A percentile compares a stretch with the other conserved stretches of the same genome.
Conservation (phyloP, 2,113 vertebrate genomes). For the Melanerpes aurifrons region DNA sequence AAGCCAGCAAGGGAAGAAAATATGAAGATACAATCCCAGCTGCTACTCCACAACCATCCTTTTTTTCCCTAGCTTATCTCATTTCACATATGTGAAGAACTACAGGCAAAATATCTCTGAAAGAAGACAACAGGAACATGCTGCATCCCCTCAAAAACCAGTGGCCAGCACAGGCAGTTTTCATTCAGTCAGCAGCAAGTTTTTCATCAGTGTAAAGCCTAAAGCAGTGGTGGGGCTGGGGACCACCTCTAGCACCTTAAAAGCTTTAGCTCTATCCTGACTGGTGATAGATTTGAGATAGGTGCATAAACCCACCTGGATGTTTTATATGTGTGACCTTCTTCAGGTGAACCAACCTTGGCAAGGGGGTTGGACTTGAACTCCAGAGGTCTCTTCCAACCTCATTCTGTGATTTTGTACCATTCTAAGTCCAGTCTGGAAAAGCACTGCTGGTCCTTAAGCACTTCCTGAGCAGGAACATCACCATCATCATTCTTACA, state of each 20-base stretch:
- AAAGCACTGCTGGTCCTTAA: background rate
- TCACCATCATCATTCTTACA: background rate
- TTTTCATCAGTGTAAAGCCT: background rate
- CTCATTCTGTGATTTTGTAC: too few species aligned
- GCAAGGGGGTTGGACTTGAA: too few species aligned
- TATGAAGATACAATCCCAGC: background rate
- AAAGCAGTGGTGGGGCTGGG: background rate
- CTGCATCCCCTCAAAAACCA: background rate
- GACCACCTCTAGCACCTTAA: background rate
- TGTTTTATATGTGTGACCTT: too few species aligned
- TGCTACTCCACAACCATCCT: background rate
- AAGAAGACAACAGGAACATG: background rate
- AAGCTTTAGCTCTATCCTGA: background rate
- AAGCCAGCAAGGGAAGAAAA: constrained; percentile 18
- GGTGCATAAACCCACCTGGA: background rate
- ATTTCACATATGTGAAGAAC: background rate
- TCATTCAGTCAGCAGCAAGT: background rate
- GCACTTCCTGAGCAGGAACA: background rate
- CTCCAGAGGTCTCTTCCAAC: too few species aligned
- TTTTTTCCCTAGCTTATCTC: background rate
- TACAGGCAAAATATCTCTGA: background rate
- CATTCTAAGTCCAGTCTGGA: background rate
- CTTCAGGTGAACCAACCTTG: too few species aligned
- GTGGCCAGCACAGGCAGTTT: background rate
- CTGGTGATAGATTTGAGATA: background rate